phyloP scores from a whole-genome alignment of 2,113 vertebrate genomes.

The Pyrgilauda ruficollis region DNA sequence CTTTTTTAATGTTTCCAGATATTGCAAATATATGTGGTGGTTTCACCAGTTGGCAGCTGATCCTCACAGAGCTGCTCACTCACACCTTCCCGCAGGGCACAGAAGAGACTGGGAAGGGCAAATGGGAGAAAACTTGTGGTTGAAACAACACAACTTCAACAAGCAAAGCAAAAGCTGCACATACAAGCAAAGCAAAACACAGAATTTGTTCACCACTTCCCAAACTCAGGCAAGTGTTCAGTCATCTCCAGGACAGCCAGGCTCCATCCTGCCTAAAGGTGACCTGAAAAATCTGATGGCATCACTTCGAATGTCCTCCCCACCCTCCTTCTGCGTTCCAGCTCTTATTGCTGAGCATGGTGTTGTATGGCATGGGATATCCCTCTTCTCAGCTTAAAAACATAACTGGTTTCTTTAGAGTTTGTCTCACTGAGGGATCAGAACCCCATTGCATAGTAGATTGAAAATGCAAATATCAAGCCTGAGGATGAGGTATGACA shows the following conservation, averaged over 20 bases:
- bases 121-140: not conserved
- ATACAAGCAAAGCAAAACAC: fast-evolving
- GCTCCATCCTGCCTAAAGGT: fast-evolving
- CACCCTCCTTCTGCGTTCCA: not conserved
- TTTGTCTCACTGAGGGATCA: not conserved
- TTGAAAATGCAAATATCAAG: not conserved
- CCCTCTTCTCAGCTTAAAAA: not conserved
- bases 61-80: fast-evolving
- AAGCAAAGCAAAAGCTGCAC: not conserved
- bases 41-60: not conserved
- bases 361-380: not conserved
- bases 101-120: not conserved
- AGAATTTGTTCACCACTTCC: fast-evolving
- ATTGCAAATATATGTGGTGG: not conserved
- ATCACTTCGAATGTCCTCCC: fast-evolving
- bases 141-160: not conserved
- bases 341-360: not conserved
- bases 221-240: not conserved
- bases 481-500: not conserved
- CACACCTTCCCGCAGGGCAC: fast-evolving
- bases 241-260: not conserved
- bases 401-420: not conserved
- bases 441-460: not conserved
- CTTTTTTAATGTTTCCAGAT: not conserved
- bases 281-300: not conserved